Evolutionary conservation across 2,888 invertebrate genomes (phyloP), one percentile per base, ranked within the genome.

Genomic region (Acronicta leporina): DNA sequence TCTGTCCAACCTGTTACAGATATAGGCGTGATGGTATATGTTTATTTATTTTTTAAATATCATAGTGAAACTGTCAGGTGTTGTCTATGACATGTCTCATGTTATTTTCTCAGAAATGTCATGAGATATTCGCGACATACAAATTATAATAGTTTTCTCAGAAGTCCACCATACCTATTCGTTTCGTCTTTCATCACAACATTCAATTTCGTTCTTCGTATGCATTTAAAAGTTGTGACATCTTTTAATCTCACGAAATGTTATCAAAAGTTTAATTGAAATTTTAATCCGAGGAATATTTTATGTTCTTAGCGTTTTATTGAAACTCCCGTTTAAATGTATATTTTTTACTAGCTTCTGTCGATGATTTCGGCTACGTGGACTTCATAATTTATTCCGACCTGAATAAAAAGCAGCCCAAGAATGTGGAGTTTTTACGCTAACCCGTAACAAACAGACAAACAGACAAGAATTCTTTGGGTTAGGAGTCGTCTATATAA

Each of bases 111-210:
- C 30, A 9, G 57, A 68, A 63, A 44, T 44, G 15, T 25, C 9
- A 30, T 38, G 41, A 45, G 13, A 46, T 7, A 53, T 50, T 67
- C 42, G 0, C 68, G 67, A 64, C 69, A 68, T 35, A 63, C 27
- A 49, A 69, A 68, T 69, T 53, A 30, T 69, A 58, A 58, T 58
- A 50, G 46, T 63, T 14, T 68, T 68, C 51, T 63, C n/a, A 63
- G 69, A 68, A 63, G 25, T 67, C 48, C 4, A n/a, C 6, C 5
- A 3, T 16, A 16, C 9, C 11, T 48, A 67, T 33, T 48, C 30
- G 41, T 45, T 40, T 5, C 11, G 27, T 46, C n/a, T 46, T 33
- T 46, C 15, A 46, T 33, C 10, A 33, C 2, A 15, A 33, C 14
- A 30, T 16, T 9, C 9, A 30, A 30, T 30, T 6, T 3, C 27